Conservation (phyloP, 2,113 vertebrate species). For the Panthera uncia region DNA sequence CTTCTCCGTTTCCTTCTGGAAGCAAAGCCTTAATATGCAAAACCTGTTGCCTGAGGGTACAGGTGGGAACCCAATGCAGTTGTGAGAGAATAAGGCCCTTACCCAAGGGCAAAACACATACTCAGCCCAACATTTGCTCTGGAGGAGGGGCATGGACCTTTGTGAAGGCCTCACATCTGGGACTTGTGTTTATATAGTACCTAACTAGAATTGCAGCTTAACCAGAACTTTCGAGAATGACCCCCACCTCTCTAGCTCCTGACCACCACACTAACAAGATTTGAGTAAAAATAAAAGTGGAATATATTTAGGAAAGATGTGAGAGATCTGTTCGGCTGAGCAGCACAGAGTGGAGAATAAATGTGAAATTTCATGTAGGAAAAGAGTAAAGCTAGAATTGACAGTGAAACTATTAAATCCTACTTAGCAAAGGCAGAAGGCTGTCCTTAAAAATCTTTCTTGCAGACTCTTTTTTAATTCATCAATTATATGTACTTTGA, state of each 20-base stretch:
- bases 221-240: neutral
- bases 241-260: neutral
- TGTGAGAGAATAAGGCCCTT: neutral
- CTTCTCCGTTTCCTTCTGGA: neutral
- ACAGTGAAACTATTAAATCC: neutral
- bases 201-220: neutral
- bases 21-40: neutral
- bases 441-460: neutral
- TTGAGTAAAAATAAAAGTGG: neutral
- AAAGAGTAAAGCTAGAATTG: neutral
- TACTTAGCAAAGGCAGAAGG: neutral
- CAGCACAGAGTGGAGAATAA: neutral
- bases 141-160: neutral
- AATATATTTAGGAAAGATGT: neutral
- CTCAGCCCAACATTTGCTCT: neutral
- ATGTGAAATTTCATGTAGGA: neutral
- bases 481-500: neutral
- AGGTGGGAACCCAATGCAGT: neutral
- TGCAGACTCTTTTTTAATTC: neutral
- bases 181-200: neutral
- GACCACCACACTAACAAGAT: neutral
- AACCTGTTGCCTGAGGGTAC: neutral
- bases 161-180: neutral
- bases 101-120: neutral
- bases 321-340: neutral